Percentiles rank a stretch among this genome's conserved stretches.
Evolutionary conservation across 2,888 invertebrate species (phyloP).

Genomic region (Drosophila niveifrons): DNA sequence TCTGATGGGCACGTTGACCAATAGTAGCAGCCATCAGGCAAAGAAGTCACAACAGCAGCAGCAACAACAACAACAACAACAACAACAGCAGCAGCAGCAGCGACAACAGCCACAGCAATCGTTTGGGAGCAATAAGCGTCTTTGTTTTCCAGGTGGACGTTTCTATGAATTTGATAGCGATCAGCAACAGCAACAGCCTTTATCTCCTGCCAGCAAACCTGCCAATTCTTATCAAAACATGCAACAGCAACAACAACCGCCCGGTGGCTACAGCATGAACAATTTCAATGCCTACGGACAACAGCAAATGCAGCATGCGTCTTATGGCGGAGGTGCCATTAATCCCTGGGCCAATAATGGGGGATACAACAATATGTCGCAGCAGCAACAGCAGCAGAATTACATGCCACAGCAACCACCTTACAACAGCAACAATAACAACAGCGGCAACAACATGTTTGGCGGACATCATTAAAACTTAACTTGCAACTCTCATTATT

Average conservation of each 20-base stretch:
- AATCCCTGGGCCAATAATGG: conserved; percentile 55
- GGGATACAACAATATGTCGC: conserved; percentile 52
- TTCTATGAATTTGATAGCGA: conserved; percentile 35
- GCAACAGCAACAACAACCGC: conserved; percentile 16
- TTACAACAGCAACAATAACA: conserved; percentile 63
- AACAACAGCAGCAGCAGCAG: conserved; percentile 26
- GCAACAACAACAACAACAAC: conserved; percentile 13
- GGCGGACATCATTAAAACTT: conserved; percentile 47
- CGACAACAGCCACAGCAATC: conserved; percentile 5
- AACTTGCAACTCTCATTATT: not conserved
- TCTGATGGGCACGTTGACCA: conserved; percentile 87
- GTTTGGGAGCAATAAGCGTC: conserved; percentile 10
- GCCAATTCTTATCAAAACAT: conserved; percentile 15
- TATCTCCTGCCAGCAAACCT: conserved; percentile 12
- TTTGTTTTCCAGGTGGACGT: conserved; percentile 10
- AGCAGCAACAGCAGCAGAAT: conserved; percentile 39
- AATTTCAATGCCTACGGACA: conserved; percentile 42
- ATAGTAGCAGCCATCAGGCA: conserved; percentile 45
- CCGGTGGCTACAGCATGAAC: conserved; percentile 42
- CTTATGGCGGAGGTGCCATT: conserved; percentile 50
- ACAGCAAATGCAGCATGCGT: conserved; percentile 42
- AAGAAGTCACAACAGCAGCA: conserved; percentile 34
- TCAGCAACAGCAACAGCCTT: conserved; percentile 9
- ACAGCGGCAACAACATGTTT: conserved; percentile 72
- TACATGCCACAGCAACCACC: conserved; percentile 32